Conservation (phyloP, 2,113 vertebrate species). For the Actenoides lindsayi region DNA sequence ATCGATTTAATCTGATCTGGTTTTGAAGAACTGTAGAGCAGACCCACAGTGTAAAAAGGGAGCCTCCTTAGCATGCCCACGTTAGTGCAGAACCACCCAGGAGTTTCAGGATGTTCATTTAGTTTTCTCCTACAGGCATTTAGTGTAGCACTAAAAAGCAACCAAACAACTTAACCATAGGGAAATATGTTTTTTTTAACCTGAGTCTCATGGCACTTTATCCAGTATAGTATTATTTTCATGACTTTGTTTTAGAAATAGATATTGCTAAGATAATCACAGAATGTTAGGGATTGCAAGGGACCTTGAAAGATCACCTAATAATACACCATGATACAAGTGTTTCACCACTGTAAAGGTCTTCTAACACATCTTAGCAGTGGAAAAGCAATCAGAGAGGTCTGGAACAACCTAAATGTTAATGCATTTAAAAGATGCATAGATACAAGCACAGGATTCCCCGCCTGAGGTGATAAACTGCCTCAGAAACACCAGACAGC, state of each 20-base stretch:
- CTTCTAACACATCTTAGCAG: background rate
- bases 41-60: background rate
- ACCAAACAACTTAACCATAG: background rate
- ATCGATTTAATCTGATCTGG: background rate
- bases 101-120: rapidly evolving
- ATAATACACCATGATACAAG: background rate
- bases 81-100: background rate
- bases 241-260: background rate
- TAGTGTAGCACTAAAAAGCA: background rate
- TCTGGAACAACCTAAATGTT: background rate
- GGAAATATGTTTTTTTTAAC: background rate
- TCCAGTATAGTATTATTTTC: background rate
- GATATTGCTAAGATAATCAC: background rate
- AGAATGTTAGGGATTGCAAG: too few species aligned
- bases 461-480: background rate
- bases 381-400: background rate
- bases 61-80: background rate
- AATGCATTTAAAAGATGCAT: background rate
- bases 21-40: background rate
- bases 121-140: background rate
- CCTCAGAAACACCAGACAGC: background rate
- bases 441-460: background rate
- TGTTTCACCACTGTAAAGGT: background rate
- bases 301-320: too few species aligned
- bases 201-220: background rate